Base-by-base conservation (phyloP, 2,888 invertebrate genomes). In the Temnothorax ravouxi region DNA sequence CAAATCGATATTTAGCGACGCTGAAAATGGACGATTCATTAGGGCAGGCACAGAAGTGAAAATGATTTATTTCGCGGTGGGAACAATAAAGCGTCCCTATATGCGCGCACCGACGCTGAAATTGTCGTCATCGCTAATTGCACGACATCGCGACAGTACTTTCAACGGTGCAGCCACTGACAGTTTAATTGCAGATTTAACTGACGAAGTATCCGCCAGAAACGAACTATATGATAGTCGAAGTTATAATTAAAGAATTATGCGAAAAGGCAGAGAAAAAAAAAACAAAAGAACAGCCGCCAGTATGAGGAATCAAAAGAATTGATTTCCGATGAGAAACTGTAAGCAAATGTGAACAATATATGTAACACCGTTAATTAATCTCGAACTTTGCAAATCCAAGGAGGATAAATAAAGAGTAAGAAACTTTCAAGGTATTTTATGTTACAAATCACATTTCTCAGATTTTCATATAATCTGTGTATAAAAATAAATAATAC, bases 41-140 rank as follows among this genome's bases (percentile, higher is more conserved):
- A 84, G 72, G 74, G 77, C 56, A 76, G 79, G 11, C 61, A 59
- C 66, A 61, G 34, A 83, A 61, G 29, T 64, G 62, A 38, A 44
- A 74, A 83, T 87, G 84, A 84, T 87, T 86, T 76, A 75, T 87
- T 83, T 82, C 72, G 15, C 62, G 56, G 41, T 67, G 52, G 84
- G 79, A 88, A 87, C 86, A 84, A 88, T 88, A 87, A 86, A 85
- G 82, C 25, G 34, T 21, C 50, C n/a, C 72, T 18, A 25, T 25
- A 25, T 1, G 62, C 62, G 79, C 44, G 62, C 54, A 71, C 54
- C n/a, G 29, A 67, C 44, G 44, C 56, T 67, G 64, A 80, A 87
- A 86, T 87, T 83, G 85, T 88, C 79, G 84, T 56, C 76, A 59
- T 74, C 54, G 67, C 75, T 87, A 85, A 88, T 86, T 88, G 83